Evolutionary conservation across 2,888 invertebrate genomes (phyloP), one percentile per base, ranked within the genome.

Genomic region (Rhagonycha lutea): DNA sequence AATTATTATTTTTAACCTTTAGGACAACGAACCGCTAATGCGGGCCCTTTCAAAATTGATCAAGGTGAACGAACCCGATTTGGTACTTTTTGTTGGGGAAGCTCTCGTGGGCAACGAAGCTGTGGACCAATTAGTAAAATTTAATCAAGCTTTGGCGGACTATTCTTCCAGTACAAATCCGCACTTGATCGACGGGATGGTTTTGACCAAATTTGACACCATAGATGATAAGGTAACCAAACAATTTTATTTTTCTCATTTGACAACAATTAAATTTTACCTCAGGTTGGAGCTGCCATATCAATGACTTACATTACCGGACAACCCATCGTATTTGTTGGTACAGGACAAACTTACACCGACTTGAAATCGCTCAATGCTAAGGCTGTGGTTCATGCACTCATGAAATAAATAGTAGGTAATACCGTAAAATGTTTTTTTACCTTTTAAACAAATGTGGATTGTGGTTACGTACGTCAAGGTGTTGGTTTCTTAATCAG

Each of bases 271-370:
- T 18, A 14, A 32, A 18, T 69, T 80, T 77, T 82, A 47, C 5
- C 84, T 75, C 75, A 87, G 87, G 88, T 99, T 24, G 99, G 99
- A 10, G 99, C 99, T 62, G 99, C 99, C 14, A 98, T 99, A 83
- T 99, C 99, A 14, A 99, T 99, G 99, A 98, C 99, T 0, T 99
- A 99, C 88, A 98, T 99, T 79, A 99, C 99, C 0, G 99, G 99
- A 0, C 99, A 99, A 88, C 99, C 99, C 0, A 99, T 99, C 72
- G 97, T 98, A 65, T 98, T 98, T 87, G 99, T 99, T 14, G 99
- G 99, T 61, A 99, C 98, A 3, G 99, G 99, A 2, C 99, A 99
- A 89, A 99, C 99, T 0, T 99, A 99, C 88, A 96, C 97, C 0
- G 99, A 99, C 89, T 90, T 99, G 84, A 97, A 98, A 87, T 97